Percentiles rank a stretch among this genome's conserved stretches.
These are phyloP conservation scores for Hetaerina americana DNA, from an alignment of 1,140 invertebrate genomes.

Conservation along the genomic window DNA sequence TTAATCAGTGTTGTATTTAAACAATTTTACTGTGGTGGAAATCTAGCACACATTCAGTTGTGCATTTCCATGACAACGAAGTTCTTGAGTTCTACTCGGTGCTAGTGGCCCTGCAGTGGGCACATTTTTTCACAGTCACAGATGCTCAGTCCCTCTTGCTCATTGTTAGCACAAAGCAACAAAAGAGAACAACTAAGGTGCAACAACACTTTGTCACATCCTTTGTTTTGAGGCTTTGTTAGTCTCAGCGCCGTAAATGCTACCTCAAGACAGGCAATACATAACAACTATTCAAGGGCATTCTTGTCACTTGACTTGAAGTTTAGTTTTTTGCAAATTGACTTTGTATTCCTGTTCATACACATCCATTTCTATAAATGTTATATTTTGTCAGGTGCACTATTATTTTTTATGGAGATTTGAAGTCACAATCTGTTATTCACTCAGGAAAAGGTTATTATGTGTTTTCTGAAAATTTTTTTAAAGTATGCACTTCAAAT, in stretches of 20 bases:
- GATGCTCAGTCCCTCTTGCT: not conserved
- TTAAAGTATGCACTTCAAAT: not conserved
- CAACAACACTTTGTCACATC: not conserved
- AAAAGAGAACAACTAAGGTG: not conserved
- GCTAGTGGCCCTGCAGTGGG: not conserved
- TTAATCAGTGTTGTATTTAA: slow-evolving; percentile 1
- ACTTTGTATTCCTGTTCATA: not conserved
- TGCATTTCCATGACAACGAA: not conserved
- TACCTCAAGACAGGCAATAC: not conserved
- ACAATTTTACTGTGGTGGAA: not conserved
- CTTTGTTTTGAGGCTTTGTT: not conserved
- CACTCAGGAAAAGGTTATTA: not conserved
- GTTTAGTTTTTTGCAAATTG: not conserved
- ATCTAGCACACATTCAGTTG: not conserved
- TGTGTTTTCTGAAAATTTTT: slow-evolving; percentile 1
- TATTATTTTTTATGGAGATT: slow-evolving; percentile 1
- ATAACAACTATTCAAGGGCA: not conserved
- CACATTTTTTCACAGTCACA: not conserved
- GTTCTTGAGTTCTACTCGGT: not conserved
- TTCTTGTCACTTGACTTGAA: not conserved
- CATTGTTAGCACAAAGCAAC: not conserved
- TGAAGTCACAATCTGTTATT: not conserved
- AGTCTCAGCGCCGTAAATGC: not conserved
- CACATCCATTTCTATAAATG: not conserved
- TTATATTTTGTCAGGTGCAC: not conserved